phyloP scores from a whole-genome alignment of 1,140 invertebrate genomes.

The Branchinecta lindahli region DNA sequence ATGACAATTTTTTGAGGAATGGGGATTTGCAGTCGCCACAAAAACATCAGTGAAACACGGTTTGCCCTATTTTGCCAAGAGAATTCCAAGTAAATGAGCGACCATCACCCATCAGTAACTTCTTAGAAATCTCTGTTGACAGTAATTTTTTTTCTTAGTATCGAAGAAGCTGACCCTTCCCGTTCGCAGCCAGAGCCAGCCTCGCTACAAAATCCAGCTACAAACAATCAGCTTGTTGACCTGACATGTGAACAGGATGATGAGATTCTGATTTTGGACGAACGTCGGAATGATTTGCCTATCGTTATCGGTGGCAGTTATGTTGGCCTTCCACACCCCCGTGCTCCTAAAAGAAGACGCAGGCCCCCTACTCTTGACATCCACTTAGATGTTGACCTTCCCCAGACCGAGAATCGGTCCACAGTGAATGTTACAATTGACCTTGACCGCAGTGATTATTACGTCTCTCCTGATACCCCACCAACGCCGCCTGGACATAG shows the following conservation, averaged over 20 bases:
- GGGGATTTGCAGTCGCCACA: too few relatives aligned
- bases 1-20: too few relatives aligned
- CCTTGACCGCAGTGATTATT: not conserved
- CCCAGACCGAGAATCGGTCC: not conserved
- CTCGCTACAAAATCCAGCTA: too few relatives aligned
- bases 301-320: not conserved
- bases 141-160: too few relatives aligned
- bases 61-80: too few relatives aligned
- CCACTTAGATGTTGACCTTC: not conserved
- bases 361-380: not conserved
- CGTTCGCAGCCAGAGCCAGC: too few relatives aligned
- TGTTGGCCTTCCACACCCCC: not conserved
- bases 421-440: conserved; percentile 5
- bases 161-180: too few relatives aligned
- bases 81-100: too few relatives aligned
- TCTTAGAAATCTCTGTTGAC: too few relatives aligned
- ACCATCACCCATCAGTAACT: too few relatives aligned
- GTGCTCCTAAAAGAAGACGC: not conserved
- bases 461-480: not conserved
- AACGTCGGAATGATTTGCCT: not conserved
- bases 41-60: too few relatives aligned
- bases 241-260: not conserved
- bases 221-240: not conserved
- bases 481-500: not conserved
- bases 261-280: not conserved